Percentiles rank a stretch among this genome's conserved stretches.
Conservation (phyloP, 2,113 vertebrate species). For the Thermophis baileyi region DNA sequence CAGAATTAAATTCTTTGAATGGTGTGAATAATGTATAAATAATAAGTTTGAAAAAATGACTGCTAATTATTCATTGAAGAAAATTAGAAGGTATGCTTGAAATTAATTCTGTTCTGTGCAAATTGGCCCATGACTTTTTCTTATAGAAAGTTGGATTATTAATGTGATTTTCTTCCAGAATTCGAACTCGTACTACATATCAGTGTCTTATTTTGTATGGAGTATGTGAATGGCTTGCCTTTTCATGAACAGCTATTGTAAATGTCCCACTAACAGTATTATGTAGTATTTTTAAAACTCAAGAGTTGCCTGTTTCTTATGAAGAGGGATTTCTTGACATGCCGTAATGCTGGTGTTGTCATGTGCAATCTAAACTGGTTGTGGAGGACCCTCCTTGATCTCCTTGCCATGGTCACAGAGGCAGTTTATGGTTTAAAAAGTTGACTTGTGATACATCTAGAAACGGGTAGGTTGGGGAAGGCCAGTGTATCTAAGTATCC, state of each 20-base stretch:
- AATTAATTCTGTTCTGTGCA: not conserved
- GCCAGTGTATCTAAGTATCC: not conserved
- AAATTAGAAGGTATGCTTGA: not conserved
- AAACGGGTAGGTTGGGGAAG: not conserved
- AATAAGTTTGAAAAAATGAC: not conserved
- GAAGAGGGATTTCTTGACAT: not conserved
- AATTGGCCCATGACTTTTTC: conserved; percentile 7
- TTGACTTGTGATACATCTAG: not conserved
- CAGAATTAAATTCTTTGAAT: not conserved
- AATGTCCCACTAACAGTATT: not conserved
- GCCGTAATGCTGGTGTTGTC: not conserved
- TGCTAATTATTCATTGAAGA: not conserved
- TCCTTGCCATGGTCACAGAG: not conserved
- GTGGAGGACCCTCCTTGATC: not conserved
- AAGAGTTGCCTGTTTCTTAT: not conserved
- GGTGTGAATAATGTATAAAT: not conserved
- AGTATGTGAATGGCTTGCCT: not conserved
- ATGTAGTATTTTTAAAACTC: not conserved
- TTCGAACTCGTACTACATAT: not conserved
- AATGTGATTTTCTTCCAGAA: not conserved
- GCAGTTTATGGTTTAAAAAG: not conserved
- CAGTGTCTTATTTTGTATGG: not conserved
- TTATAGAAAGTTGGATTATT: not conserved
- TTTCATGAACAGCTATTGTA: not conserved
- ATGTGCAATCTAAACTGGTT: not conserved